These are phyloP conservation scores for Tetheella fluctuosa DNA, from an alignment of 2,888 invertebrate genomes.

Conservation along the genomic window DNA sequence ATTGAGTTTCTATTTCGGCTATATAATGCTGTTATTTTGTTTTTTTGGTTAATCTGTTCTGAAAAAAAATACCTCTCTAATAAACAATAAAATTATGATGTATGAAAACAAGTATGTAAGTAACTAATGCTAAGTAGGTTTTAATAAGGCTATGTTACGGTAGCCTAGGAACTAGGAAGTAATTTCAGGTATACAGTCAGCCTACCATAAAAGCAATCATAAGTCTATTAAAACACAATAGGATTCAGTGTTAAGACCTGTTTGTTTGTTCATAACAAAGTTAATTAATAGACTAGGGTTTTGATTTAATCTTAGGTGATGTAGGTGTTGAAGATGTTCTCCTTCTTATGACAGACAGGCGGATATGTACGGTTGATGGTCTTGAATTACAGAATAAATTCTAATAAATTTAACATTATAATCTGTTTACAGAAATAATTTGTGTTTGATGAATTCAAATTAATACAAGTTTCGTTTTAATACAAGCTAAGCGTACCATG, in stretches of 20 bases:
- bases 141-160: conserved; percentile 11
- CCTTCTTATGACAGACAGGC: not conserved
- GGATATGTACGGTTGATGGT: not conserved
- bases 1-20: not conserved
- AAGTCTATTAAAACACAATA: conserved; percentile 50
- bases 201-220: conserved; percentile 31
- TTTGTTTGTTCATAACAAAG: conserved; percentile 3
- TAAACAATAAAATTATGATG: not conserved
- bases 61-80: not conserved
- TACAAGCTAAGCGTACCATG: not conserved
- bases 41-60: not conserved
- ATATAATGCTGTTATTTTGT: not conserved
- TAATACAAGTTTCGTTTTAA: not conserved
- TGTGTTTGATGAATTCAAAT: too few species aligned
- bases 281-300: conserved; percentile 1
- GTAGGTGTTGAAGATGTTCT: conserved; percentile 1
- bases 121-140: not conserved
- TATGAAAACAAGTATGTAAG: not conserved
- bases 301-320: not conserved
- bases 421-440: not conserved
- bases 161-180: conserved; percentile 12
- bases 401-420: not conserved
- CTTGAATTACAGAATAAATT: conserved; percentile 4
- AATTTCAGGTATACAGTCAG: conserved; percentile 21
- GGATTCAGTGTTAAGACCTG: conserved; percentile 22